These are phyloP conservation scores for Nowickia ferox DNA, from an alignment of 2,888 invertebrate species.

Conservation along the genomic window DNA sequence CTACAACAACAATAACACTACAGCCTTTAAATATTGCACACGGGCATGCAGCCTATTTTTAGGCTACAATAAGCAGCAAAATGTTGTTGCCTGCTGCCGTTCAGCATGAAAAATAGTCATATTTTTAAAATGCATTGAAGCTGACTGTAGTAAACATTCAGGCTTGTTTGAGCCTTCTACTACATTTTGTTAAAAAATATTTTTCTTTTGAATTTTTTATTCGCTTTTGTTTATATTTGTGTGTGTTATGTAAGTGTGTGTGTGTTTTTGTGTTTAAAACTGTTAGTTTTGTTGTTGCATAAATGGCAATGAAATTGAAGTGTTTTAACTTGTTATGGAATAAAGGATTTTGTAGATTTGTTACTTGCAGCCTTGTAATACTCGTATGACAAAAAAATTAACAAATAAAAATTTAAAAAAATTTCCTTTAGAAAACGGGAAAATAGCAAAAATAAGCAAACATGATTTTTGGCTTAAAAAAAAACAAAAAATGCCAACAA, in stretches of 20 bases:
- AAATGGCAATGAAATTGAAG: constrained; percentile 74
- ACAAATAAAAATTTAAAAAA: constrained; percentile 56
- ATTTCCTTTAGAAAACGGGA: constrained; percentile 12
- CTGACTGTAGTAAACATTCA: constrained; percentile 75
- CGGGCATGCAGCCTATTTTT: constrained; percentile 61
- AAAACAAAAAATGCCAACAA: background rate
- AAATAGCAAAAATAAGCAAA: constrained; percentile 7
- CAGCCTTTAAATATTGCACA: constrained; percentile 53
- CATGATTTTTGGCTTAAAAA: constrained; percentile 6
- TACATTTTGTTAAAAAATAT: constrained; percentile 53
- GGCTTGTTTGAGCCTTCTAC: constrained; percentile 64
- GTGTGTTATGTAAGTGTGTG: background rate
- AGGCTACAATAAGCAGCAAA: constrained; percentile 67
- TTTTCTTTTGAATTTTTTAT: constrained; percentile 10
- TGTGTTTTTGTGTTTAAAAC: background rate
- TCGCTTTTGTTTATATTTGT: background rate
- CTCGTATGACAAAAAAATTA: constrained; percentile 60
- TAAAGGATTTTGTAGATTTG: constrained; percentile 56
- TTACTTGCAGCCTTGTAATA: background rate
- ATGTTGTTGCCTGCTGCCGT: constrained; percentile 55
- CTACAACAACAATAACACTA: constrained; percentile 25
- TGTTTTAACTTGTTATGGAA: constrained; percentile 72
- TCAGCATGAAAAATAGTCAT: constrained; percentile 67
- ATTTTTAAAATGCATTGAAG: constrained; percentile 75
- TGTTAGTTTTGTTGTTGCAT: constrained; percentile 57